These are phyloP conservation scores for Apomyelois bistriatella DNA, from an alignment of 2,888 invertebrate genomes.

Conservation along the genomic window DNA sequence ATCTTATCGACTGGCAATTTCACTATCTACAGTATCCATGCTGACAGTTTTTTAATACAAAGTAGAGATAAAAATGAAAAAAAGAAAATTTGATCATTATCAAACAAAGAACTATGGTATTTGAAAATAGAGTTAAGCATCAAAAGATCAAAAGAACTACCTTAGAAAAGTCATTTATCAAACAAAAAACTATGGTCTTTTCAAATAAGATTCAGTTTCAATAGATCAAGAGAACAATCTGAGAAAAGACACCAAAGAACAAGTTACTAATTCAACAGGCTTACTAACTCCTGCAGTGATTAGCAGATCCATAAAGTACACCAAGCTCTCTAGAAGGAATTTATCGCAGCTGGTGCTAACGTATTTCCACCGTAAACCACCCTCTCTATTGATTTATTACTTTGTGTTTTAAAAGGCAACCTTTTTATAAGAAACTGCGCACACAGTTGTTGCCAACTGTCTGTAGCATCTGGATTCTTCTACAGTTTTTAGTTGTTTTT, in stretches of 20 bases:
- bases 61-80: too few species aligned
- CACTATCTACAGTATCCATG: too few species aligned
- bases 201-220: too few species aligned
- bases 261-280: neutral
- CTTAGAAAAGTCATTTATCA: too few species aligned
- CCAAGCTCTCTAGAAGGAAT: constrained; percentile 10
- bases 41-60: too few species aligned
- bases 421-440: constrained; percentile 68
- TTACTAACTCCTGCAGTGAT: constrained; percentile 9
- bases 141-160: too few species aligned
- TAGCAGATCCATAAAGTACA: constrained; percentile 8
- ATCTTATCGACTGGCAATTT: too few species aligned
- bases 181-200: too few species aligned
- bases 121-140: too few species aligned
- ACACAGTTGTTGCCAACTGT: constrained; percentile 75
- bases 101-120: too few species aligned
- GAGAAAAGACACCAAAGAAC: neutral
- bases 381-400: constrained; percentile 73
- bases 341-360: constrained; percentile 11
- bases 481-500: constrained; percentile 63
- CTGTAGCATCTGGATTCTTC: constrained; percentile 72
- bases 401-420: constrained; percentile 68
- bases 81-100: too few species aligned
- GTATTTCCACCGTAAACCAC: constrained; percentile 23
- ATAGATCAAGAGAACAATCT: too few species aligned